Evolutionary conservation across 1,140 invertebrate genomes (phyloP), one percentile per base, ranked within the genome.

Genomic region (Drosophila elegans): DNA sequence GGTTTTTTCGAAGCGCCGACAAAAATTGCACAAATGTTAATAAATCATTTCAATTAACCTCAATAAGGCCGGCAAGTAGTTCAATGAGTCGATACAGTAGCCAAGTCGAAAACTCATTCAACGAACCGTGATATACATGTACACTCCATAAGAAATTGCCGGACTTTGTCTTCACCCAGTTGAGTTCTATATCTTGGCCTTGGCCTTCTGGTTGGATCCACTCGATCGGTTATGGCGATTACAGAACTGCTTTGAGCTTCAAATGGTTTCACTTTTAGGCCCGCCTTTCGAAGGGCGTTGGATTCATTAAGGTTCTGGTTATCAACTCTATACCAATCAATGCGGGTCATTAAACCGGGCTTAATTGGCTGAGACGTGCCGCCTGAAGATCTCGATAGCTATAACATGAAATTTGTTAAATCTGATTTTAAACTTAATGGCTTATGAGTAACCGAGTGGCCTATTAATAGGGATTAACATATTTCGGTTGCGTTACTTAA

Each of bases 31-130:
- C 71, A 78, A 88, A 75, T 72, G 55, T 36, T 36, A 49, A 78
- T 69, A 74, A 68, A 82, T 68, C 51, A 71, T 78, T 83, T 78
- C 83, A 88, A 86, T 88, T 88, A 83, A 88, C 83, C 82, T 60
- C 79, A 76, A 79, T 86, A 69, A 7, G 39, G 13, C 49, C 44
- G 48, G 48, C 45, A 36, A 41, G 51, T 45, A 48, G 49, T 41
- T 68, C 16, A 38, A 11, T 34, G 21, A 48, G 27, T 34, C 27
- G 38, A 48, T 39, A 48, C 49, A 71, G 51, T 68, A 38, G 49
- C 63, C 4, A 12, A 34, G 25, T 42, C 34, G 25, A 54, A 42
- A 83, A 75, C 60, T 57, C 59, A 41, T 44, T 57, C 52, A 32
- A 9, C 16, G 29, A 51, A 34, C 13, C 25, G 10, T 16, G 7